Evolutionary conservation across 1,140 invertebrate species (phyloP), one percentile per base, ranked within the genome.

Genomic region (Idris sp.): DNA sequence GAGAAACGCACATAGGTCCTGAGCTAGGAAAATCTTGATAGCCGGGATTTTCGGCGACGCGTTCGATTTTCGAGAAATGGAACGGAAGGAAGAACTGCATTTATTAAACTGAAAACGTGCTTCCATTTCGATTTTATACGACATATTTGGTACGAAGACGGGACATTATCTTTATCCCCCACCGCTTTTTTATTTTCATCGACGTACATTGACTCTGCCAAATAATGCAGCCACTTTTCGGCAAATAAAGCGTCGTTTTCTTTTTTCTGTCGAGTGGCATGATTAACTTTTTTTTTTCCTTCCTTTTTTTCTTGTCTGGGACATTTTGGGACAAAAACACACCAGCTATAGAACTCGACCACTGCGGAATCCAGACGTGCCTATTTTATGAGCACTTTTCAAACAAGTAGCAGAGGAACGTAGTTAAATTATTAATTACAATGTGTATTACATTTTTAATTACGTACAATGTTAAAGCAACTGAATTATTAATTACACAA

Each of bases 41-140:
- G 79, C 49, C 46, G 65, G 62, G 67, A 73, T 74, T 74, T 74
- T 36, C 53, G 53, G 64, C 54, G 76, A 74, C 74, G 38, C 73
- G 69, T 79, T 65, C 81, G 74, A 76, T 71, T 67, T 73, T 59
- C 76, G 77, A 81, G 79, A 81, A 84, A 82, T 80, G 80, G 73
- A 82, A 82, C 81, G 79, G 77, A 83, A 83, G 74, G 79, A 82
- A 81, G 77, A n/a, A 46, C 79, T 79, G 82, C 80, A 81, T 84
- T 83, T 84, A 83, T 84, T 84, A 84, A 83, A 83, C 78, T 68
- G 77, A 76, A 73, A 74, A 80, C 80, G 75, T 77, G 77, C 73
- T 67, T 54, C 53, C 43, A 15, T 58, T 64, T 72, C 4, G 49
- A 14, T 59, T 48, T 73, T 62, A 65, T 61, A 61, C 33, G 44